phyloP scores from a whole-genome alignment of 2,888 invertebrate genomes.

The Dicyrtomina minuta region DNA sequence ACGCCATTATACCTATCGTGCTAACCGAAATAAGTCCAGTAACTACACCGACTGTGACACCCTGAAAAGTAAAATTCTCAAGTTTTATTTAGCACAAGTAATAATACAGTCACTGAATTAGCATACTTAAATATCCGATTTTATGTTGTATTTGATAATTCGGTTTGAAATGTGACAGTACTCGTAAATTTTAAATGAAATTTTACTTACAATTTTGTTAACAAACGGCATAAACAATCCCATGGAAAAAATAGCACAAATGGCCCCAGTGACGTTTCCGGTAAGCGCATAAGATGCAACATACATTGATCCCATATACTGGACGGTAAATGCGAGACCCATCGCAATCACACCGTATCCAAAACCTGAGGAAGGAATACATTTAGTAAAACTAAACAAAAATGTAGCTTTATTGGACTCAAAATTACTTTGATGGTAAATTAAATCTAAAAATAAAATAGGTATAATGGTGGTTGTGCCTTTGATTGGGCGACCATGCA shows the following conservation, averaged over 20 bases:
- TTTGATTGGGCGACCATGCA: too few species aligned
- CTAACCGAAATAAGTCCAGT: conserved; percentile 8
- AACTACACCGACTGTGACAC: conserved; percentile 38
- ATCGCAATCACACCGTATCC: conserved; percentile 24
- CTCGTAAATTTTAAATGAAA: too few species aligned
- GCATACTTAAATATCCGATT: too few species aligned
- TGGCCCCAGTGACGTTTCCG: conserved; percentile 38
- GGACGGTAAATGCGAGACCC: conserved; percentile 41
- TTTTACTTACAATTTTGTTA: conserved; percentile 47
- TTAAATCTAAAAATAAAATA: neutral
- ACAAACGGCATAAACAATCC: conserved; percentile 50
- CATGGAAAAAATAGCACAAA: conserved; percentile 44
- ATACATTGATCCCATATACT: conserved; percentile 42
- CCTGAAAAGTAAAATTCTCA: conserved; percentile 39
- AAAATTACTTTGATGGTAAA: neutral
- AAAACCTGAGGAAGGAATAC: conserved; percentile 10
- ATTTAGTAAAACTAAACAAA: too few species aligned
- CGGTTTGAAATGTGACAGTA: too few species aligned
- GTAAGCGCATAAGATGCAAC: conserved; percentile 21
- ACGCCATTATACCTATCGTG: neutral
- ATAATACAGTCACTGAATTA: too few species aligned
- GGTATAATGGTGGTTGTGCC: neutral
- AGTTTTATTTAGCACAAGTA: too few species aligned
- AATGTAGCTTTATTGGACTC: neutral
- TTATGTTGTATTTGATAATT: too few species aligned